These are phyloP conservation scores for Centropyge bicolor DNA, from an alignment of 2,797 vertebrate species.

Conservation along the genomic window DNA sequence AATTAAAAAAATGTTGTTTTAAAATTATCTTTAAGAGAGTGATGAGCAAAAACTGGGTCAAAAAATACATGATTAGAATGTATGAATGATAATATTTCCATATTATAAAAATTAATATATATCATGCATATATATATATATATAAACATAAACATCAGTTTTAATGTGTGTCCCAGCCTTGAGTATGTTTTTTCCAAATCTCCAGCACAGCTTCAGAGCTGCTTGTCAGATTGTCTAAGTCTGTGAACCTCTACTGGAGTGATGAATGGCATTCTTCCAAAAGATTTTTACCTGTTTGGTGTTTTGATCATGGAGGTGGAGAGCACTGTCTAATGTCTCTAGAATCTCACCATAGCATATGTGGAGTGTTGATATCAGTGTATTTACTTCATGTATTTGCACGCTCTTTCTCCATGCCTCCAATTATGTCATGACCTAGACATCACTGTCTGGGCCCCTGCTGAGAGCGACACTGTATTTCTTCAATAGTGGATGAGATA, in stretches of 20 bases:
- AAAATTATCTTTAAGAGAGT: too few relatives aligned
- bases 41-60: too few relatives aligned
- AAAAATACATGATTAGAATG: too few relatives aligned
- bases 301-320: background rate
- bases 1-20: too few relatives aligned
- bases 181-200: background rate
- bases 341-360: background rate
- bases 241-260: too few relatives aligned
- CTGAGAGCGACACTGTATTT: constrained; percentile 7
- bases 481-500: constrained; percentile 22
- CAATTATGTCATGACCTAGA: constrained; percentile 41
- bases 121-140: too few relatives aligned
- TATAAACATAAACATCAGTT: background rate
- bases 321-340: background rate
- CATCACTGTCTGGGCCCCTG: background rate
- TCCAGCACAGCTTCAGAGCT: background rate
- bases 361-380: background rate
- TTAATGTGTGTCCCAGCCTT: background rate
- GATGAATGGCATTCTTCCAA: too few relatives aligned
- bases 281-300: background rate
- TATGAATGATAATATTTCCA: background rate
- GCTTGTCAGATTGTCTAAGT: background rate
- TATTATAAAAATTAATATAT: too few relatives aligned
- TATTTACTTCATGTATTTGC: background rate
- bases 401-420: constrained; percentile 1